Evolutionary conservation across 2,888 invertebrate species (phyloP).

Genomic region (Drosophila paracracens): DNA sequence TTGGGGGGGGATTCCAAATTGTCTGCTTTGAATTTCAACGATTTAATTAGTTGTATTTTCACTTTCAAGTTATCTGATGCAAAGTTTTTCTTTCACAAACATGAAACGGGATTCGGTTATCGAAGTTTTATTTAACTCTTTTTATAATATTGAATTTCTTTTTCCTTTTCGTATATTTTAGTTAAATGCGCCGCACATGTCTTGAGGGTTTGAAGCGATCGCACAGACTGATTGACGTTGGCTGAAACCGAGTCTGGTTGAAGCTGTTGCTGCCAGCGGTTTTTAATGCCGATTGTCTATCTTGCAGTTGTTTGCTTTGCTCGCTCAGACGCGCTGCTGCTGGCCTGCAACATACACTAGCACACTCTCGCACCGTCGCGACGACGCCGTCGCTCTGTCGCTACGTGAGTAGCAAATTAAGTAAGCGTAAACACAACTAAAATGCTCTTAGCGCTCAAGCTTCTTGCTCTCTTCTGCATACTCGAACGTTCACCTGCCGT

Average conservation of each 20-base stretch:
- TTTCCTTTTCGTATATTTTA: neutral
- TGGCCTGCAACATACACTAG: conserved; percentile 37
- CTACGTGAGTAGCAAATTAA: conserved; percentile 75
- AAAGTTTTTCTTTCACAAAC: conserved; percentile 51
- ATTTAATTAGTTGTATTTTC: conserved; percentile 35
- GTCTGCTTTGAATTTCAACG: conserved; percentile 39
- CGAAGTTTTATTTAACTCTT: conserved; percentile 11
- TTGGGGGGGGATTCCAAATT: conserved; percentile 11
- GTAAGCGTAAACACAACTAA: conserved; percentile 31
- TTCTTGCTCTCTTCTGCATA: conserved; percentile 37
- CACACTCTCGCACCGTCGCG: conserved; percentile 45
- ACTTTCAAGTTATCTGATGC: conserved; percentile 45
- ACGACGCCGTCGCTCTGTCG: conserved; percentile 13
- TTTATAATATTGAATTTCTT: conserved; percentile 2
- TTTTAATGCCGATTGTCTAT: conserved; percentile 48
- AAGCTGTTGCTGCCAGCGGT: conserved; percentile 33
- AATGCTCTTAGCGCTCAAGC: conserved; percentile 44
- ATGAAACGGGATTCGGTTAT: conserved; percentile 51
- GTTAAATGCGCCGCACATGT: conserved; percentile 37
- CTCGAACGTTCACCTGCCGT: conserved; percentile 72
- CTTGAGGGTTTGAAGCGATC: conserved; percentile 68
- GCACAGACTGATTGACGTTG: conserved; percentile 65
- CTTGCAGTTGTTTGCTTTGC: conserved; percentile 48
- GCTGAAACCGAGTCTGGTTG: conserved; percentile 47
- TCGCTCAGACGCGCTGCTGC: conserved; percentile 8